Conservation (phyloP, 2,888 invertebrate species). For the Cryptocephalus primarius region DNA sequence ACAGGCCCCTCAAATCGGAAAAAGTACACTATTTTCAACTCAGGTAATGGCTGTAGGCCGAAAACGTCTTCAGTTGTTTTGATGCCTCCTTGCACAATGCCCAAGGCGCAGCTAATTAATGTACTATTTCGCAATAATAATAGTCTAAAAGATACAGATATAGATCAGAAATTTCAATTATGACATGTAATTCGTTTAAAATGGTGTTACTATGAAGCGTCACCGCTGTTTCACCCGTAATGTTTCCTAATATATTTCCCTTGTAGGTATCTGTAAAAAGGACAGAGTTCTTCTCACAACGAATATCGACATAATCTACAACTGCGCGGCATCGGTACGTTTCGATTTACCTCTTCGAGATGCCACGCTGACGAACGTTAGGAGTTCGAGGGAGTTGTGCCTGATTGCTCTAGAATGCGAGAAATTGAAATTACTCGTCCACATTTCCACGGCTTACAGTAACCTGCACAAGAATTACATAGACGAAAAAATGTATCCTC, state of each 20-base stretch:
- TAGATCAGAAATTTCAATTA: no score
- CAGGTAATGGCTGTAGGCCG: no score
- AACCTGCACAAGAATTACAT: slow-evolving; percentile 44
- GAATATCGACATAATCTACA: slow-evolving; percentile 58
- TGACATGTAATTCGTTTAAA: no score
- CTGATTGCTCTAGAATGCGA: slow-evolving; percentile 47
- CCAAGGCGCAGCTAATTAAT: no score
- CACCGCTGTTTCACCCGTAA: background rate
- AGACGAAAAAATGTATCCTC: slow-evolving; percentile 7
- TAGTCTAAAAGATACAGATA: no score
- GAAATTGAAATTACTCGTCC: slow-evolving; percentile 46
- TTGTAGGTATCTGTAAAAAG: slow-evolving; percentile 41
- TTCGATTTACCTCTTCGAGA: slow-evolving; percentile 67
- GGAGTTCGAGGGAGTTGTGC: slow-evolving; percentile 52
- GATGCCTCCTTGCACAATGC: no score
- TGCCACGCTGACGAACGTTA: slow-evolving; percentile 51
- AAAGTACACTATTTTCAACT: no score
- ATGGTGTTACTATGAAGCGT: no score
- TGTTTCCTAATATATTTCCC: background rate
- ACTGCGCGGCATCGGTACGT: slow-evolving; percentile 70
- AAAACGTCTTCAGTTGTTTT: no score
- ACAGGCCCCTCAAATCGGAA: no score
- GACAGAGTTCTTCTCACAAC: slow-evolving; percentile 42
- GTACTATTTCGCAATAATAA: no score
- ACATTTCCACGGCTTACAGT: slow-evolving; percentile 80